Conservation (phyloP, 2,797 vertebrate genomes). For the Girardinus metallicus region DNA sequence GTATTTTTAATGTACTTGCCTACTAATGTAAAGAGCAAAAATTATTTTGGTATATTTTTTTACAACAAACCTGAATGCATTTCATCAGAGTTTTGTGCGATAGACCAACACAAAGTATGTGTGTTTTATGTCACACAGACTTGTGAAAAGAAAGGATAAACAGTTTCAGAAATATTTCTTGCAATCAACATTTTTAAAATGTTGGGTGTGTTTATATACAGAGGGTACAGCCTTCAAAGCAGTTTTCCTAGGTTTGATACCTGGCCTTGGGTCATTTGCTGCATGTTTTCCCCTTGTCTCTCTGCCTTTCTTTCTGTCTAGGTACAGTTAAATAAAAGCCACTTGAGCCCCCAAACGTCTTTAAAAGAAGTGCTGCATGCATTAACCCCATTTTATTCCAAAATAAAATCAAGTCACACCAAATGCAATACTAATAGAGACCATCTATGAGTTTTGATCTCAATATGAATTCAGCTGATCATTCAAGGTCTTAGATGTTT, state of each 20-base stretch:
- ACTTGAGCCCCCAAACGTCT: neutral
- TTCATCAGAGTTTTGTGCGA: neutral
- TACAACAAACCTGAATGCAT: neutral
- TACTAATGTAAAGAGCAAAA: constrained; percentile 34
- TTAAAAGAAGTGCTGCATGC: neutral
- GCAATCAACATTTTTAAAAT: neutral
- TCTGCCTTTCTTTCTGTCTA: neutral
- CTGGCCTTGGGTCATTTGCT: neutral
- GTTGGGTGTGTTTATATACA: neutral
- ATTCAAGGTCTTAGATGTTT: neutral
- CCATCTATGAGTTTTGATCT: neutral
- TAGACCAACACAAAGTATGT: neutral
- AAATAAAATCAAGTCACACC: neutral
- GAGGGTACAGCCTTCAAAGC: neutral
- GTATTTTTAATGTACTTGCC: constrained; percentile 56
- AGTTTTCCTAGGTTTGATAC: neutral
- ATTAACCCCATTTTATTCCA: neutral
- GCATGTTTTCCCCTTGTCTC: neutral
- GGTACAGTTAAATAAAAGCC: neutral
- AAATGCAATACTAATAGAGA: neutral
- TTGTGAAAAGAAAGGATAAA: neutral
- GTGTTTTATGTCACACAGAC: neutral
- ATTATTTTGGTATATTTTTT: no score
- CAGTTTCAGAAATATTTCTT: neutral
- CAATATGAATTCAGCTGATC: neutral